A percentile compares a stretch with the other conserved stretches of the same genome.
Conservation (phyloP, 2,797 vertebrate species). For the Pseudochirops cupreus region DNA sequence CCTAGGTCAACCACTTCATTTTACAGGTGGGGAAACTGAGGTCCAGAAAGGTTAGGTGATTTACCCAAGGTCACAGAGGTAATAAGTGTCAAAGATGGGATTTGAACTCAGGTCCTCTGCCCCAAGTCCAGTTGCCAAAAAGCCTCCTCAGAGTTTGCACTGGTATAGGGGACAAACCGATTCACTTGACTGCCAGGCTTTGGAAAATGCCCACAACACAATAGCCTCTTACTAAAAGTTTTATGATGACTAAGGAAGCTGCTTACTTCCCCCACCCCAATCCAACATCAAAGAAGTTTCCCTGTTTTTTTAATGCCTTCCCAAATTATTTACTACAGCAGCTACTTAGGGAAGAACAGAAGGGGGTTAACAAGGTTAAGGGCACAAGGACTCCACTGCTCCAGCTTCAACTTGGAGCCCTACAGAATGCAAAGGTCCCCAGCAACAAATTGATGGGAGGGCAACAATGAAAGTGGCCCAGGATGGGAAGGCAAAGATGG, state of each 20-base stretch:
- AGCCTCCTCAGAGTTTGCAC: background rate
- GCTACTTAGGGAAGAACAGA: conserved; percentile 23
- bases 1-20: background rate
- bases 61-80: background rate
- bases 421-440: background rate
- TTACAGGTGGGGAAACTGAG: conserved; percentile 6
- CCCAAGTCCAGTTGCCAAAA: background rate
- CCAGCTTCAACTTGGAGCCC: background rate
- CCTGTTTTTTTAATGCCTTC: conserved; percentile 40
- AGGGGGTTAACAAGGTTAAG: conserved; percentile 17
- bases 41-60: background rate
- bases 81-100: background rate
- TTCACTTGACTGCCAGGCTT: background rate
- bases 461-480: background rate
- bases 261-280: background rate
- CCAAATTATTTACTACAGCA: conserved; percentile 14
- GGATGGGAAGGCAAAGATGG: background rate
- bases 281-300: conserved; percentile 41
- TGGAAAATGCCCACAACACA: conserved; percentile 33
- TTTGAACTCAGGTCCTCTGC: background rate
- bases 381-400: background rate
- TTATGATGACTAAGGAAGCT: conserved; percentile 8
- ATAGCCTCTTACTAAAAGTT: conserved; percentile 10
- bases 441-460: background rate
- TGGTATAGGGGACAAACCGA: background rate